Conservation (phyloP, 2,888 invertebrate species). For the Ormyrus rosae region DNA sequence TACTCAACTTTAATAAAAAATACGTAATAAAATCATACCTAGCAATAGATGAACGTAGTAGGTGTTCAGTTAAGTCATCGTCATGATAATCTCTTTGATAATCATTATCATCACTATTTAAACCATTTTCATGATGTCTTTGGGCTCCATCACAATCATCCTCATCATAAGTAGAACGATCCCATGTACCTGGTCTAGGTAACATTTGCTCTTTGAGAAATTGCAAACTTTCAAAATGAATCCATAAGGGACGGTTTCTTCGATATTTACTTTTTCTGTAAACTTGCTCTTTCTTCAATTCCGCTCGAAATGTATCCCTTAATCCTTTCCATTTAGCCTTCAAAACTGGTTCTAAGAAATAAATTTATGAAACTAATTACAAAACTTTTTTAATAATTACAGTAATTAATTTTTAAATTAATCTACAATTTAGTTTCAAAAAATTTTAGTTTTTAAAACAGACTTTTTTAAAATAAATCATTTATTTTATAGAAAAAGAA, state of each 20-base stretch:
- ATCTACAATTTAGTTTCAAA: background rate
- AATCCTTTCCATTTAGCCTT: slow-evolving; percentile 74
- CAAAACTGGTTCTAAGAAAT: slow-evolving; percentile 66
- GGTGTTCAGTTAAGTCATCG: slow-evolving; percentile 61
- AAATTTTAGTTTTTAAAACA: background rate
- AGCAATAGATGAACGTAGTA: slow-evolving; percentile 58
- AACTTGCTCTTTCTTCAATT: slow-evolving; percentile 72
- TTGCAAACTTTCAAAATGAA: slow-evolving; percentile 72
- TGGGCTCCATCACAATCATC: slow-evolving; percentile 38
- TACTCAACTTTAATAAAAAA: background rate
- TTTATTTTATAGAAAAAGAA: background rate
- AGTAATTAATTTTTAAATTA: background rate
- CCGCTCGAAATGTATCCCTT: slow-evolving; percentile 73
- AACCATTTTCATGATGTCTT: slow-evolving; percentile 27
- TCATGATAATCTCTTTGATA: slow-evolving; percentile 40
- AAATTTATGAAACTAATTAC: slow-evolving; percentile 5
- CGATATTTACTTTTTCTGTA: slow-evolving; percentile 68
- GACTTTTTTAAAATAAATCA: background rate
- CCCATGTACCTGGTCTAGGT: slow-evolving; percentile 72
- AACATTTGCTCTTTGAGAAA: slow-evolving; percentile 75
- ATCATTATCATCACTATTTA: slow-evolving; percentile 56
- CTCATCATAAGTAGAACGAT: slow-evolving; percentile 59
- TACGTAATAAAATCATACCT: slow-evolving; percentile 27
- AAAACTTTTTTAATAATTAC: background rate
- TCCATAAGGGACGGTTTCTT: slow-evolving; percentile 72